A percentile compares a stretch with the other conserved stretches of the same genome.
phyloP scores from a whole-genome alignment of 2,113 vertebrate species.

The Saiga tatarica region DNA sequence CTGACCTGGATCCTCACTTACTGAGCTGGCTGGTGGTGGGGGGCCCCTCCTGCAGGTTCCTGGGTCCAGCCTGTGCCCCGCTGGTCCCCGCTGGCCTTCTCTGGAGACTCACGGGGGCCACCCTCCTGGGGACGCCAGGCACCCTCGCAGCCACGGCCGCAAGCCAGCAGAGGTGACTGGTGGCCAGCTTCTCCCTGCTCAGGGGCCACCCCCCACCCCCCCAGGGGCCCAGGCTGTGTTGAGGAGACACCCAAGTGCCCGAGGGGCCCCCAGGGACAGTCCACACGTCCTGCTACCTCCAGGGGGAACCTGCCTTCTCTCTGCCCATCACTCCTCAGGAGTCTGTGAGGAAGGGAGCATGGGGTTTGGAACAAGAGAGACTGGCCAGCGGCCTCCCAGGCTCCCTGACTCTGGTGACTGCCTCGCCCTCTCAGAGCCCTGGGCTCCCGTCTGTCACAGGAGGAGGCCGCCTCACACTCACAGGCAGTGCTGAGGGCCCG shows the following conservation, averaged over 20 bases:
- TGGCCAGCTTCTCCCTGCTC: background rate
- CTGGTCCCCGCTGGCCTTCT: fast-evolving
- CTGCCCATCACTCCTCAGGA: fast-evolving
- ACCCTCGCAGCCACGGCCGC: background rate
- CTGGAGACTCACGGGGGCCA: fast-evolving
- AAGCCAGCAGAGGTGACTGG: fast-evolving
- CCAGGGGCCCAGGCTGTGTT: background rate
- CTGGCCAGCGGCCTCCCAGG: background rate
- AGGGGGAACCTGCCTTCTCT: fast-evolving
- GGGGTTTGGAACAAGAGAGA: background rate
- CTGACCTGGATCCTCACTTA: background rate
- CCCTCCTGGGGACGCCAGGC: fast-evolving
- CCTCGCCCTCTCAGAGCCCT: background rate
- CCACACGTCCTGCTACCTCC: fast-evolving
- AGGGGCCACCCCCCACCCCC: background rate
- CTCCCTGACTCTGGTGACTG: fast-evolving
- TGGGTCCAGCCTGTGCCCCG: fast-evolving
- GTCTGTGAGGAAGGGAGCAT: fast-evolving
- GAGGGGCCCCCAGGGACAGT: background rate
- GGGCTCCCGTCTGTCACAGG: background rate
- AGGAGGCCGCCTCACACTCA: background rate
- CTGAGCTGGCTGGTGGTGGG: fast-evolving
- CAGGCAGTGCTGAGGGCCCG: too few species aligned
- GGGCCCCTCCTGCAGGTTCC: fast-evolving
- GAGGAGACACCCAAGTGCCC: fast-evolving